These are phyloP conservation scores for Buphagus erythrorhynchus DNA, from an alignment of 2,797 vertebrate species.

Conservation along the genomic window DNA sequence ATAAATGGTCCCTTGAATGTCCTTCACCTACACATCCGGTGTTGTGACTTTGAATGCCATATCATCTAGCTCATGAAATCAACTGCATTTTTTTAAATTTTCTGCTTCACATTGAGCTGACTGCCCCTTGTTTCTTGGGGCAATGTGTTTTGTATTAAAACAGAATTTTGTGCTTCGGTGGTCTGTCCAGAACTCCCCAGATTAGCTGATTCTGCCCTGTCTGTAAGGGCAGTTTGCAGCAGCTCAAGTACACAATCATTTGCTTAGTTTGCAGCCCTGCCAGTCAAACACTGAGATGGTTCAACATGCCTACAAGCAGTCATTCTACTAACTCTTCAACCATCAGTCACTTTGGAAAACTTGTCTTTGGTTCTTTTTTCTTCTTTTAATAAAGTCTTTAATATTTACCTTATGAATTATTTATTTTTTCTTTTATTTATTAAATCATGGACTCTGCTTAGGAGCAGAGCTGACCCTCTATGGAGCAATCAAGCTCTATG, in stretches of 20 bases:
- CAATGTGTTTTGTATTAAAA: neutral
- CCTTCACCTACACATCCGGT: neutral
- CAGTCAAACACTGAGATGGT: neutral
- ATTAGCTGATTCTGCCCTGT: neutral
- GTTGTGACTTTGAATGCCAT: neutral
- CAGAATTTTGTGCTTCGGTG: neutral
- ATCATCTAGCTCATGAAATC: neutral
- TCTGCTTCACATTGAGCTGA: neutral
- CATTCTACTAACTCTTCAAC: neutral
- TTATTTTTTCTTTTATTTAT: neutral
- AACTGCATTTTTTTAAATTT: neutral
- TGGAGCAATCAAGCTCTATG: neutral
- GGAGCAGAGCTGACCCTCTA: neutral
- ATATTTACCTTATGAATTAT: neutral
- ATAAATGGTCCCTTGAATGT: neutral
- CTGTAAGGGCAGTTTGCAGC: neutral
- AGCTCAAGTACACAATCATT: accelerated
- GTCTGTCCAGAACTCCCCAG: neutral
- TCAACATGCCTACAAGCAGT: neutral
- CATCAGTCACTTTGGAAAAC: neutral
- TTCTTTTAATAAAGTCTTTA: neutral
- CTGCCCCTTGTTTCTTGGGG: neutral
- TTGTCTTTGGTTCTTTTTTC: neutral
- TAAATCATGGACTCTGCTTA: neutral
- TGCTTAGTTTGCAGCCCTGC: conserved; percentile 17